These are phyloP conservation scores for Dasyurus viverrinus DNA, from an alignment of 2,113 vertebrate genomes.

Conservation along the genomic window DNA sequence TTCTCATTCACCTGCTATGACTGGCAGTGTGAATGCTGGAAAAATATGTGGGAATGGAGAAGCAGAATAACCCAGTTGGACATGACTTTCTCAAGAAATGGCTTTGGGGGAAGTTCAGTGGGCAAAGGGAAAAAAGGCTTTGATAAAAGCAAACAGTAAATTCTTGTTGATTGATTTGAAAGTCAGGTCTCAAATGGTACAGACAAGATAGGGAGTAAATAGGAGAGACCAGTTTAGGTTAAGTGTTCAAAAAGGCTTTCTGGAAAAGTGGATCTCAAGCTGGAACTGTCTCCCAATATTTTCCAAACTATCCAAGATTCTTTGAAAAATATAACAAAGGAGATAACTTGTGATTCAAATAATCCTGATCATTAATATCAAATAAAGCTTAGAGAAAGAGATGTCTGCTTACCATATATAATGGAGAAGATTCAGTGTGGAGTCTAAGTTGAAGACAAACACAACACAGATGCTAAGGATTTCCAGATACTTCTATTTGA, in stretches of 20 bases:
- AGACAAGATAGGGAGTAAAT: not conserved
- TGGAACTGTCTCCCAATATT: not conserved
- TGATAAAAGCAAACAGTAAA: not conserved
- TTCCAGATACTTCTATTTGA: not conserved
- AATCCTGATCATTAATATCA: not conserved
- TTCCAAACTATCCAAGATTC: not conserved
- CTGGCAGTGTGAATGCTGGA: not conserved
- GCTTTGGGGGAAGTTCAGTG: not conserved
- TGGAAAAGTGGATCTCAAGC: not conserved
- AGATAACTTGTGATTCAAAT: not conserved
- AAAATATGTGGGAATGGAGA: not conserved
- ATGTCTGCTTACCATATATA: not conserved
- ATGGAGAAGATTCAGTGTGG: not conserved
- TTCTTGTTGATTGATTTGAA: not conserved
- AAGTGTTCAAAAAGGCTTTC: not conserved
- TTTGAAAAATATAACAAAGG: not conserved
- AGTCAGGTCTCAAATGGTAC: not conserved
- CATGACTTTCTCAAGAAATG: not conserved
- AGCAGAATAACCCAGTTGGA: not conserved
- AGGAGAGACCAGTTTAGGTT: not conserved
- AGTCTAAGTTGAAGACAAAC: no score
- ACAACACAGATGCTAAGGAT: not conserved
- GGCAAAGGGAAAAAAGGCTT: not conserved
- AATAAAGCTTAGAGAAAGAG: not conserved
- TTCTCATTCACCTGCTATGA: not conserved